Evolutionary conservation across 1,140 invertebrate species (phyloP), one percentile per base, ranked within the genome.

Genomic region (Oryzaephilus surinamensis): DNA sequence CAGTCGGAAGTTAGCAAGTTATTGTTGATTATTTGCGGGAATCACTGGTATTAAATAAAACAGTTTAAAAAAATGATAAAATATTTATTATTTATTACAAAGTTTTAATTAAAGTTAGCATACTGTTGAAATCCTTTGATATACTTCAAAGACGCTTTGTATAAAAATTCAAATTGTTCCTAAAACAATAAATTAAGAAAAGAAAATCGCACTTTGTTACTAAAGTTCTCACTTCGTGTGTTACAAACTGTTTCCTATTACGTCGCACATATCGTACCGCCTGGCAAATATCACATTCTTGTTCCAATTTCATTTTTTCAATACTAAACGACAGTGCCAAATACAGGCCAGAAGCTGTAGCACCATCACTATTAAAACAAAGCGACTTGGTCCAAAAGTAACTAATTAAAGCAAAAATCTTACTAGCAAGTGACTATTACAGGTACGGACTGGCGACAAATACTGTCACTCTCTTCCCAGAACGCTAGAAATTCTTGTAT

Each of bases 291-390:
- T 64, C 61, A 40, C 53, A 60, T 32, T 55, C 42, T 34, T 63
- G 60, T 38, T 64, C 62, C 14, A 58, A 27, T 45, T 62, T 56
- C 19, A 64, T 59, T 46, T 61, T 59, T 29, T 64, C 62, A 12
- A 63, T 50, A 13, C 62, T 15, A 39, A 62, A 61, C 8, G 45
- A 48, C 28, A 61, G 17, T 11, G 57, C 58, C 6, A 58, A 29
- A 30, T 54, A 63, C 3, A 63, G 29, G 17, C 62, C 62, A 48
- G 52, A 54, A 2, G 57, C 59, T 16, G 31, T 56, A 6, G 51
- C 54, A 2, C 60, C 62, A 51, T 63, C 50, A 39, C 60, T 64
- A 29, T 21, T 47, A 51, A 4, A 34, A 21, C 3, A 34, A 12
- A 32, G 14, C 6, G 20, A 10, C 10, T 14, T 38, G 4, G 12